Conservation (phyloP, 2,113 vertebrate species). For the Lepisosteus osseus region DNA sequence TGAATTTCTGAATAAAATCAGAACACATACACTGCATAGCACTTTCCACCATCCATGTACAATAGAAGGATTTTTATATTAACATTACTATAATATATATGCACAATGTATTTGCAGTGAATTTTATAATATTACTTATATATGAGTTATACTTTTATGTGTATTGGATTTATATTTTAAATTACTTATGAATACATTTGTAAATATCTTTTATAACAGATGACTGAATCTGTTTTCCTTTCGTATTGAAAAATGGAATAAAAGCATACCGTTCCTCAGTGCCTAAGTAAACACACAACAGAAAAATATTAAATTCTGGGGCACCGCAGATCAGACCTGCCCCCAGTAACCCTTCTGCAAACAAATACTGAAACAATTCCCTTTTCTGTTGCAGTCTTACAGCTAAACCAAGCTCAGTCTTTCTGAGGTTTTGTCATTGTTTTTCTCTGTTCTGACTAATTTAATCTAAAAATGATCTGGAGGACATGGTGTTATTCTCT, state of each 20-base stretch:
- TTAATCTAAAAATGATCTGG: not conserved
- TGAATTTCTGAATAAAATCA: slow-evolving; percentile 32
- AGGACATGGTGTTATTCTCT: too few species aligned
- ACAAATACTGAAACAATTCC: slow-evolving; percentile 58
- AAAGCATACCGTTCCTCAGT: slow-evolving; percentile 59
- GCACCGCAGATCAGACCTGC: slow-evolving; percentile 52
- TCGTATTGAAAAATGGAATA: slow-evolving; percentile 54
- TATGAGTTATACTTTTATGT: slow-evolving; percentile 1
- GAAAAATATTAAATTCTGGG: slow-evolving; percentile 57
- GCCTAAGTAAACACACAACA: slow-evolving; percentile 55
- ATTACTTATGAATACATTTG: slow-evolving; percentile 54
- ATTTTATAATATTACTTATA: too few species aligned
- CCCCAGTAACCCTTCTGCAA: slow-evolving; percentile 58
- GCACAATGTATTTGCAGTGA: too few species aligned
- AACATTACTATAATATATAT: too few species aligned
- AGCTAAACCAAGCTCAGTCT: not conserved
- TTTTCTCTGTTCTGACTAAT: not conserved
- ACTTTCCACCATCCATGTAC: too few species aligned
- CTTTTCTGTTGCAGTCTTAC: slow-evolving; percentile 23
- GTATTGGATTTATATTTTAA: slow-evolving; percentile 35
- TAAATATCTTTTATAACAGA: slow-evolving; percentile 48
- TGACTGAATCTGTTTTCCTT: slow-evolving; percentile 49
- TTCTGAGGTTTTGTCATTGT: not conserved
- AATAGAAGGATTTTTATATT: too few species aligned
- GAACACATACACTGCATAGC: not conserved